A percentile compares a stretch with the other conserved stretches of the same genome.
phyloP scores from a whole-genome alignment of 2,888 invertebrate genomes.

The Coleophora flavipennella region DNA sequence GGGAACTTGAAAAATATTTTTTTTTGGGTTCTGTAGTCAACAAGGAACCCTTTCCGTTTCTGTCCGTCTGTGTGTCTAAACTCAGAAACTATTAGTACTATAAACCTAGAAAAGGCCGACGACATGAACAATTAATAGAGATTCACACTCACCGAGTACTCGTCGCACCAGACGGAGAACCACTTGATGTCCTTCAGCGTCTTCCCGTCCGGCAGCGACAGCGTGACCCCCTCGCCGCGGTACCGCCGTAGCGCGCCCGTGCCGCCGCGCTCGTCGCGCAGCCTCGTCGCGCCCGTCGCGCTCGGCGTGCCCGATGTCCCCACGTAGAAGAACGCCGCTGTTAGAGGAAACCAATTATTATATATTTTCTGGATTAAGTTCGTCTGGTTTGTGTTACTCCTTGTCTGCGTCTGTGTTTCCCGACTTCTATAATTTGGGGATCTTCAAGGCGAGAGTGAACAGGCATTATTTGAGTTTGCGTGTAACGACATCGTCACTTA shows the following conservation, averaged over 20 bases:
- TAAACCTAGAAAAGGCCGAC: not conserved
- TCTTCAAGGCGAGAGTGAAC: too few species aligned
- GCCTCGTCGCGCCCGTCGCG: constrained; percentile 76
- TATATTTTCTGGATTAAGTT: too few species aligned
- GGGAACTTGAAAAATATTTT: too few species aligned
- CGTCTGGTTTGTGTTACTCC: too few species aligned
- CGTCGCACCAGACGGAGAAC: constrained; percentile 94
- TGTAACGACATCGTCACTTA: too few species aligned
- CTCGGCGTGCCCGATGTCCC: constrained; percentile 80
- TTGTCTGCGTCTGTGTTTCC: too few species aligned
- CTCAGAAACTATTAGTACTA: too few species aligned
- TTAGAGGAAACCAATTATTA: not conserved
- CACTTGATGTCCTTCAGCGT: constrained; percentile 86
- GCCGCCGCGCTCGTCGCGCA: constrained; percentile 89
- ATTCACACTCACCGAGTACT: constrained; percentile 80
- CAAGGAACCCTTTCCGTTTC: not conserved
- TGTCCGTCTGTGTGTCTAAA: too few species aligned
- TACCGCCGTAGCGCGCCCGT: constrained; percentile 84
- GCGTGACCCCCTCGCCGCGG: constrained; percentile 84
- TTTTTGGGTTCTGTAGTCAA: too few species aligned
- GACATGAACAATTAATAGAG: too few species aligned
- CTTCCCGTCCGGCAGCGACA: constrained; percentile 90
- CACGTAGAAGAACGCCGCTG: constrained; percentile 94
- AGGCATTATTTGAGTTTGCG: too few species aligned
- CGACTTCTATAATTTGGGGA: too few species aligned